Evolutionary conservation across 1,140 invertebrate genomes (phyloP).

Genomic region (Heliconius nattereri): DNA sequence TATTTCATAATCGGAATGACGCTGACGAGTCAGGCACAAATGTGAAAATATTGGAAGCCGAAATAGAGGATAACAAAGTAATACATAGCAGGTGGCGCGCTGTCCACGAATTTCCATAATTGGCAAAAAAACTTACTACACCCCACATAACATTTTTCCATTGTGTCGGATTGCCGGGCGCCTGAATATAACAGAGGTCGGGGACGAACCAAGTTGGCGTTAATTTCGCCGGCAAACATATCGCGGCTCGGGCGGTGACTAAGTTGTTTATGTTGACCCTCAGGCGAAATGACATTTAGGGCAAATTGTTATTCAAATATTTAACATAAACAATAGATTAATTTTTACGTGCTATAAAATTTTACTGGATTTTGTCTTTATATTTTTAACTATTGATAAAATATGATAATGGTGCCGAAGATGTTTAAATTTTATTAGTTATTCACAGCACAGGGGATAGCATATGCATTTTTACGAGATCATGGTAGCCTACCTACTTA

Average conservation of each 20-base stretch:
- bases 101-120: constrained; percentile 68
- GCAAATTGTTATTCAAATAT: constrained; percentile 8
- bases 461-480: not conserved
- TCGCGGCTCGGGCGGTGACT: constrained; percentile 50
- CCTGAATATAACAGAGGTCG: constrained; percentile 69
- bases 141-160: constrained; percentile 65
- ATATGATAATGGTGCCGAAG: not conserved
- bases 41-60: constrained; percentile 28
- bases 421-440: not conserved
- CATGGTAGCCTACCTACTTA: no score
- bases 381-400: not conserved
- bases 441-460: not conserved
- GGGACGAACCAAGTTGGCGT: constrained; percentile 57
- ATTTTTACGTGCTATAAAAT: not conserved
- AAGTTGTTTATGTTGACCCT: constrained; percentile 50
- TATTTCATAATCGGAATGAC: not conserved
- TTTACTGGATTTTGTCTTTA: not conserved
- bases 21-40: not conserved
- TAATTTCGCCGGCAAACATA: constrained; percentile 65
- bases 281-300: constrained; percentile 45
- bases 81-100: constrained; percentile 52
- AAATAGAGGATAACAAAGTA: constrained; percentile 50
- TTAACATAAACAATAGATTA: constrained; percentile 5
- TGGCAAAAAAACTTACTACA: constrained; percentile 60
- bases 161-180: constrained; percentile 60